These are phyloP conservation scores for Nomada ferruginata DNA, from an alignment of 2,888 invertebrate genomes.

Conservation along the genomic window DNA sequence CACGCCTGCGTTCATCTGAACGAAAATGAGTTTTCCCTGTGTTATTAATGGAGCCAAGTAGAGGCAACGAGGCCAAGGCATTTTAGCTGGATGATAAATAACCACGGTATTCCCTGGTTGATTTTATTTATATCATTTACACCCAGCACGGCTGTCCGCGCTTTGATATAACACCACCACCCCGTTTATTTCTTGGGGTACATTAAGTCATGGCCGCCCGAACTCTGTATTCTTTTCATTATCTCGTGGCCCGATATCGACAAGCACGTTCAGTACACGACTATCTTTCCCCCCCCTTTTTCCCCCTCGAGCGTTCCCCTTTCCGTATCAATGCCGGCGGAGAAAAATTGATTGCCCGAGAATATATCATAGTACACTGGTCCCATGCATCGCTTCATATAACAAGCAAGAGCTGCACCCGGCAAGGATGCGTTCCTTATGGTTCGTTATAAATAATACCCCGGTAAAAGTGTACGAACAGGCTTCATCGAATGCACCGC, in stretches of 20 bases:
- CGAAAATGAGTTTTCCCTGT: conserved; percentile 71
- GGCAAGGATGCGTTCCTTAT: conserved; percentile 13
- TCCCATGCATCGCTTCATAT: conserved; percentile 22
- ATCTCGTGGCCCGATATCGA: conserved; percentile 36
- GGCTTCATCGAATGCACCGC: not conserved
- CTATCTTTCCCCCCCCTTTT: not conserved
- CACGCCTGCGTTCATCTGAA: conserved; percentile 47
- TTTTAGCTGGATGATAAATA: conserved; percentile 78
- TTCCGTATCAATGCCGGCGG: conserved; percentile 21
- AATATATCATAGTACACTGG: conserved; percentile 30
- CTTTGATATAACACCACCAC: conserved; percentile 69
- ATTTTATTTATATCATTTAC: conserved; percentile 80
- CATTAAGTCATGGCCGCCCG: conserved; percentile 70
- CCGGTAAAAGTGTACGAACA: no score
- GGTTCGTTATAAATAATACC: conserved; percentile 22
- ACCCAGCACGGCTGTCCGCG: conserved; percentile 65
- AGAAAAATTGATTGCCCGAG: conserved; percentile 57
- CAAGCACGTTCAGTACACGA: conserved; percentile 49
- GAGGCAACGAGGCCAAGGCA: conserved; percentile 57
- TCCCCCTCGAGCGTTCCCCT: not conserved
- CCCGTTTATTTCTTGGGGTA: conserved; percentile 71
- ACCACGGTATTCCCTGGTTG: conserved; percentile 68
- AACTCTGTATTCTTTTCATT: conserved; percentile 57
- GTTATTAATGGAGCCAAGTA: conserved; percentile 71
- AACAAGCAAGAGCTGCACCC: conserved; percentile 16